Conservation (phyloP, 53 echinoderm and acorn worm genomes). For the Echinometra lucunter region DNA sequence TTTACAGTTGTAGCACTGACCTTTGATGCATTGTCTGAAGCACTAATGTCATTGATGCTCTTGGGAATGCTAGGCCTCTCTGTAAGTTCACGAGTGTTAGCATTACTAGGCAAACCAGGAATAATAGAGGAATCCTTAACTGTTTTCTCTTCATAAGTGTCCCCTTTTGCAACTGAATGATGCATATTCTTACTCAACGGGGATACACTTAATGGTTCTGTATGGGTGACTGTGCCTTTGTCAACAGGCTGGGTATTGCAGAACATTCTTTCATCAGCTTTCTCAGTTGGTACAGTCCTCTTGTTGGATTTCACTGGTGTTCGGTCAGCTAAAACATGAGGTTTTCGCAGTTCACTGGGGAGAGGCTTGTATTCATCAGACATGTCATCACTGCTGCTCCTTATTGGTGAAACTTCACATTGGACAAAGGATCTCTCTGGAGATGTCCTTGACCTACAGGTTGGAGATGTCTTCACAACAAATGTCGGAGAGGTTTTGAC, state of each 20-base stretch:
- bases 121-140: neutral
- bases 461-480: neutral
- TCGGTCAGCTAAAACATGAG: constrained; percentile 68
- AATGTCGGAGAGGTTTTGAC: neutral
- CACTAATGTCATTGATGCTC: neutral
- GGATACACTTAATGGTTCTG: neutral
- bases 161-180: neutral
- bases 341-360: constrained; percentile 72
- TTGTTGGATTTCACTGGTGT: constrained; percentile 61
- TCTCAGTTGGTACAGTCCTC: neutral
- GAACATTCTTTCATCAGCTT: neutral
- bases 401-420: neutral
- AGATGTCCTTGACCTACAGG: neutral
- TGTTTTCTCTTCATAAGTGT: constrained; percentile 40
- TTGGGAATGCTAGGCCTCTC: neutral
- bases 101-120: neutral
- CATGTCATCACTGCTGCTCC: constrained; percentile 66
- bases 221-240: neutral
- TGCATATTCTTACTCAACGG: constrained; percentile 12
- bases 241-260: neutral
- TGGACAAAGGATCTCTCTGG: constrained; percentile 13
- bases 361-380: constrained; percentile 75
- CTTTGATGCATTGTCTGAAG: constrained; percentile 1
- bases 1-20: neutral
- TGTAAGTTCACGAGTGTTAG: neutral